Percentiles rank a stretch among this genome's conserved stretches.
These are phyloP conservation scores for Blastobasis adustella DNA, from an alignment of 2,888 invertebrate genomes.

Conservation along the genomic window DNA sequence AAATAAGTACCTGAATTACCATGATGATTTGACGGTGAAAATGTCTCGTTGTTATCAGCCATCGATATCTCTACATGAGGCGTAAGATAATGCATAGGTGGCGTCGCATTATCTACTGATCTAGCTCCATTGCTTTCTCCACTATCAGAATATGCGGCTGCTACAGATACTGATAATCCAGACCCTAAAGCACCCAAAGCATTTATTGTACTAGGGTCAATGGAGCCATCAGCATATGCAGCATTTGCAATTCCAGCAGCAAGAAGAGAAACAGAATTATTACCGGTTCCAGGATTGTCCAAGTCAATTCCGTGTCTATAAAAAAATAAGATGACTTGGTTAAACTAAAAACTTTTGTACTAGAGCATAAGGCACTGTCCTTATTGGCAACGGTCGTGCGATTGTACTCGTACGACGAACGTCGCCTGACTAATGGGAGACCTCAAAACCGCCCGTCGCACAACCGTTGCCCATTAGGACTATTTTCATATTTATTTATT, in stretches of 20 bases:
- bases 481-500: too few species aligned
- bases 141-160: conserved; percentile 87
- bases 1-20: conserved; percentile 42
- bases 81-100: conserved; percentile 93
- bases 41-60: conserved; percentile 85
- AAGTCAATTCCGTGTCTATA: conserved; percentile 90
- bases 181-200: conserved; percentile 76
- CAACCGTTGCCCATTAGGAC: too few species aligned
- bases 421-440: too few species aligned
- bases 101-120: conserved; percentile 90
- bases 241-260: conserved; percentile 79
- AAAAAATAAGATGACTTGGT: background rate
- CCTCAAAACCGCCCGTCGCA: too few species aligned
- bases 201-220: conserved; percentile 64
- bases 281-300: conserved; percentile 90
- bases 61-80: conserved; percentile 94
- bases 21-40: conserved; percentile 67
- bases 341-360: too few species aligned
- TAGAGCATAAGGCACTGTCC: too few species aligned
- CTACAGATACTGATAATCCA: conserved; percentile 78
- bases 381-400: too few species aligned
- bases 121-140: conserved; percentile 87
- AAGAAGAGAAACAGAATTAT: conserved; percentile 83
- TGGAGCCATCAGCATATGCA: conserved; percentile 72
- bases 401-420: too few species aligned